Evolutionary conservation across 2,797 vertebrate genomes (phyloP).

Genomic region (Denticeps clupeoides): DNA sequence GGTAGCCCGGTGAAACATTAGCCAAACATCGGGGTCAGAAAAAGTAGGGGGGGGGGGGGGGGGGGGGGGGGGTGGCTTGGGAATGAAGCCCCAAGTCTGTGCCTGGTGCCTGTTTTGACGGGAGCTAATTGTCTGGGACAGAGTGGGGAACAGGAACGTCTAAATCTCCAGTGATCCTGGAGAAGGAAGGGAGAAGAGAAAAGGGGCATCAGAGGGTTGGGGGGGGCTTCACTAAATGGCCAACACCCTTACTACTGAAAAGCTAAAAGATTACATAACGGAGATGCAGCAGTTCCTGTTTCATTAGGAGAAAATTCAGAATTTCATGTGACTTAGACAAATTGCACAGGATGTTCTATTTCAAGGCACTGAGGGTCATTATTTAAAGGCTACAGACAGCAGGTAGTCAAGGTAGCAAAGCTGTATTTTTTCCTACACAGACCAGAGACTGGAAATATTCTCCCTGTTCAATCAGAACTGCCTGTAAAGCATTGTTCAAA

Average conservation of each 20-base stretch:
- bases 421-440: no score
- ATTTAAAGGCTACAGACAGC: no score
- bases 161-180: conserved; percentile 2
- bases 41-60: neutral
- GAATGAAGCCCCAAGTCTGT: conserved; percentile 27
- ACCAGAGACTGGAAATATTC: no score
- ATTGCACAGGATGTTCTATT: neutral
- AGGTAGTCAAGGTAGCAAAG: no score
- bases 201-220: conserved; percentile 2
- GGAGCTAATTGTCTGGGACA: conserved; percentile 54
- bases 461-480: no score
- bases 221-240: no score
- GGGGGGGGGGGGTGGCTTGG: conserved; percentile 27
- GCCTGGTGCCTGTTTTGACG: conserved; percentile 46
- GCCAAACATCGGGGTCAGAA: conserved; percentile 22
- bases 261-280: no score
- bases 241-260: no score
- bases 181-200: conserved; percentile 10
- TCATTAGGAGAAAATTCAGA: neutral
- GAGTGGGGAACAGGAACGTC: conserved; percentile 19
- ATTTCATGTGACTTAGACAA: neutral
- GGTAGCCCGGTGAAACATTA: conserved; percentile 45
- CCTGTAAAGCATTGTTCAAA: no score
- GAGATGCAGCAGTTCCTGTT: conserved; percentile 2
- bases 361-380: neutral